Percentiles rank a stretch among this genome's conserved stretches.
These are phyloP conservation scores for Spinibarbus caldwelli DNA, from an alignment of 2,797 vertebrate genomes.

Conservation along the genomic window DNA sequence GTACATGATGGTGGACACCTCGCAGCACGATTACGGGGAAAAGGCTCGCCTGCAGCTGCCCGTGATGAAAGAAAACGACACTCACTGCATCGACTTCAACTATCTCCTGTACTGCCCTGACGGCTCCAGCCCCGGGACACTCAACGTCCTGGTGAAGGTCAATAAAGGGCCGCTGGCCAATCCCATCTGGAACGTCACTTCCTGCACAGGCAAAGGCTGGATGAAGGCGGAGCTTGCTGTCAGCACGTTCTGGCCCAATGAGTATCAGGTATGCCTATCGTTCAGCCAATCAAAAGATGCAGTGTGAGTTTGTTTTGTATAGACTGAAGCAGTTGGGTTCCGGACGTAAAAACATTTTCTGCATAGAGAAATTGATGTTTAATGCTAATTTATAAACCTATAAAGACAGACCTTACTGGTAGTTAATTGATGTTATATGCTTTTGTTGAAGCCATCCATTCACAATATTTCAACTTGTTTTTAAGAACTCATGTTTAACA, in stretches of 20 bases:
- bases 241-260: slow-evolving; percentile 99
- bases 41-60: slow-evolving; percentile 94
- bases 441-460: background rate
- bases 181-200: slow-evolving; percentile 97
- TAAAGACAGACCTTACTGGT: background rate
- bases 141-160: slow-evolving; percentile 95
- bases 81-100: slow-evolving; percentile 98
- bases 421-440: background rate
- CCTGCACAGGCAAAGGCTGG: slow-evolving; percentile 95
- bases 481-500: background rate
- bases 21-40: slow-evolving; percentile 90
- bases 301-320: background rate
- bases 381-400: background rate
- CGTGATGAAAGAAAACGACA: slow-evolving; percentile 98
- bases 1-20: slow-evolving; percentile 95
- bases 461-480: background rate
- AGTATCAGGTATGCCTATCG: slow-evolving; percentile 89
- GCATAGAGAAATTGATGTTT: background rate
- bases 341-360: background rate
- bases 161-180: slow-evolving; percentile 96
- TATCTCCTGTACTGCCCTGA: slow-evolving; percentile 91
- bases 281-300: background rate
- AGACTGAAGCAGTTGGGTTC: background rate
- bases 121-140: slow-evolving; percentile 86
- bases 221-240: slow-evolving; percentile 94